Conservation (phyloP, 64 coral and sea anemone species). For the Exaiptasia diaphana region DNA sequence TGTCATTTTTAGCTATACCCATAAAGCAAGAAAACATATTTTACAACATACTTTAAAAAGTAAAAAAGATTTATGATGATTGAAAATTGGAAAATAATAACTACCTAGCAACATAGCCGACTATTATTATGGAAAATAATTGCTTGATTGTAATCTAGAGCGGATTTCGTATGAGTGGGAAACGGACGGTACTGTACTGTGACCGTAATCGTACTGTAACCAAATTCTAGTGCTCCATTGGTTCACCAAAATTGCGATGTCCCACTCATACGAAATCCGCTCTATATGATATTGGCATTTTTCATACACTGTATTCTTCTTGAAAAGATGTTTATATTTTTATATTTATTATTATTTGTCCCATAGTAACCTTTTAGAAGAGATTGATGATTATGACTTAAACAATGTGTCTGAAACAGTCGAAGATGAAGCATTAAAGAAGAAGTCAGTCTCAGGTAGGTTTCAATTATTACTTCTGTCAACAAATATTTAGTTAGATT, state of each 20-base stretch:
- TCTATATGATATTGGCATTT: neutral
- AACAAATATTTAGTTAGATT: neutral
- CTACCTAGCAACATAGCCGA: too few relatives aligned
- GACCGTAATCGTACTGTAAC: neutral
- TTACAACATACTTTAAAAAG: neutral
- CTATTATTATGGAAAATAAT: too few relatives aligned
- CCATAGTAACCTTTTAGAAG: conserved; percentile 73
- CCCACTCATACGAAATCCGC: neutral
- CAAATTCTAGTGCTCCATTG: neutral
- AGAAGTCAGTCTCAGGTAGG: conserved; percentile 71
- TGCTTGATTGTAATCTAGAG: too few relatives aligned
- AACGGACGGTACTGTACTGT: neutral
- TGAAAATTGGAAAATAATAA: too few relatives aligned
- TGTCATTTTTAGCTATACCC: too few relatives aligned
- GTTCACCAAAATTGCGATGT: neutral
- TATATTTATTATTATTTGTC: neutral
- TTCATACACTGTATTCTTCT: neutral
- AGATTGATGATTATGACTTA: conserved; percentile 81
- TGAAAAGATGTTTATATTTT: neutral
- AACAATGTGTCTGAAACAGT: conserved; percentile 57
- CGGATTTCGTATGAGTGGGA: too few relatives aligned
- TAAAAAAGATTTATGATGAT: too few relatives aligned
- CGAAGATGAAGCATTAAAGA: conserved; percentile 23
- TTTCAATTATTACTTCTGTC: neutral
- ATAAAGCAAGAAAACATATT: neutral